Evolutionary conservation across 92 coral and sea anemone species (phyloP).

Genomic region (Meandrina meandrites): DNA sequence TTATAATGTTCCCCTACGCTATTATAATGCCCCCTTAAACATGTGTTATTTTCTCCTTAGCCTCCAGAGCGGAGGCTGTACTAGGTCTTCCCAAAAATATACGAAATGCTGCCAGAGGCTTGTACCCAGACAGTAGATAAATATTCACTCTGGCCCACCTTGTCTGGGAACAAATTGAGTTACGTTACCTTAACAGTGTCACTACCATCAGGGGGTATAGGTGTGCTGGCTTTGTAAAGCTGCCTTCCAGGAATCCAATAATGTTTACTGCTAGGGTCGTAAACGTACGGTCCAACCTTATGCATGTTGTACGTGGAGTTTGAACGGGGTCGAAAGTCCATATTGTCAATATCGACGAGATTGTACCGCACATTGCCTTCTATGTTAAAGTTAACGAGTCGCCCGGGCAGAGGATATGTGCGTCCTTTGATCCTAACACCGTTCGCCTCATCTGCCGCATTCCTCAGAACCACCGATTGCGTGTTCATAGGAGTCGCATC

Average conservation of each 20-base stretch:
- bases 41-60: too few species aligned
- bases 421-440: conserved; percentile 56
- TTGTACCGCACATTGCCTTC: conserved; percentile 57
- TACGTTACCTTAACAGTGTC: conserved; percentile 49
- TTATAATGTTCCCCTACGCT: too few species aligned
- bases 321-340: conserved; percentile 68
- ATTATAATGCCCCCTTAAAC: too few species aligned
- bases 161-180: too few species aligned
- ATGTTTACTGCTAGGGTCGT: conserved; percentile 46
- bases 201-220: conserved; percentile 64
- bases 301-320: conserved; percentile 43
- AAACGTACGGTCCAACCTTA: conserved; percentile 63
- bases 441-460: conserved; percentile 71
- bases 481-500: conserved; percentile 60
- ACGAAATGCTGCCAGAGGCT: too few species aligned
- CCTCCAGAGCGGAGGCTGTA: too few species aligned
- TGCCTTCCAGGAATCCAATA: conserved; percentile 79
- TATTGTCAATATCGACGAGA: conserved; percentile 64
- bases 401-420: conserved; percentile 62
- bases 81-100: too few species aligned
- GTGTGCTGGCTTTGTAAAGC: conserved; percentile 63
- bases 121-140: too few species aligned
- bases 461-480: conserved; percentile 50
- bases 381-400: conserved; percentile 43
- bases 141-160: too few species aligned